Evolutionary conservation across 2,888 invertebrate genomes (phyloP), one percentile per base, ranked within the genome.

Genomic region (Suillia variegata): DNA sequence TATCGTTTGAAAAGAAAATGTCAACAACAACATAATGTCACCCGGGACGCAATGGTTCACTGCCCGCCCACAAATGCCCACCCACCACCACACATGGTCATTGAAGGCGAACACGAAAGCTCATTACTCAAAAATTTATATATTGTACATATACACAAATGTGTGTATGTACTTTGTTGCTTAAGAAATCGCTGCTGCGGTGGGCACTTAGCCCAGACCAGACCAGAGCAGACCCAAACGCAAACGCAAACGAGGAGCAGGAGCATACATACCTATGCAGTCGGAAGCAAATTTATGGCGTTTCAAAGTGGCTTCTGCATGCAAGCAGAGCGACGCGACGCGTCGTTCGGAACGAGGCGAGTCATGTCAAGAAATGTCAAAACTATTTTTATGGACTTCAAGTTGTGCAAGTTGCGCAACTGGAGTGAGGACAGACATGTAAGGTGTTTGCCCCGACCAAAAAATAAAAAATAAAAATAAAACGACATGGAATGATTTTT

Each of bases 281-380:
- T 20, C 4, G 13, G 5, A 20, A 4, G 45, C 45, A 45, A 20
- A 3, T 20, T 45, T 45, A 45, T 4, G 18, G 18, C 18, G 5
- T 20, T 45, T 18, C 45, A 13, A 5, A 4, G 38, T 3, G 38
- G 3, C 38, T 53, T 38, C 22, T 21, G 20, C 45, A 45, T 49
- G 49, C 22, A 24, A 38, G 3, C 26, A 26, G n/a, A 26, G 26
- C 31, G 31, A 8, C 31, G 31, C 31, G 42, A 42, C 13, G 6
- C 15, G 26, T 10, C 4, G 54, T 21, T 5, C 45, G 26, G 20
- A 47, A 54, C n/a, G n/a, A n/a, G n/a, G n/a, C n/a, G n/a, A n/a
- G n/a, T n/a, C 54, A 45, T 54, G 54, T 54, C 54, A 54, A 47
- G 54, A 54, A 47, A 54, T 54, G 31, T 54, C 54, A 47, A 47